Percentiles rank a stretch among this genome's conserved stretches.
These are phyloP conservation scores for Trachemys scripta DNA, from an alignment of 2,113 vertebrate species.

Conservation along the genomic window DNA sequence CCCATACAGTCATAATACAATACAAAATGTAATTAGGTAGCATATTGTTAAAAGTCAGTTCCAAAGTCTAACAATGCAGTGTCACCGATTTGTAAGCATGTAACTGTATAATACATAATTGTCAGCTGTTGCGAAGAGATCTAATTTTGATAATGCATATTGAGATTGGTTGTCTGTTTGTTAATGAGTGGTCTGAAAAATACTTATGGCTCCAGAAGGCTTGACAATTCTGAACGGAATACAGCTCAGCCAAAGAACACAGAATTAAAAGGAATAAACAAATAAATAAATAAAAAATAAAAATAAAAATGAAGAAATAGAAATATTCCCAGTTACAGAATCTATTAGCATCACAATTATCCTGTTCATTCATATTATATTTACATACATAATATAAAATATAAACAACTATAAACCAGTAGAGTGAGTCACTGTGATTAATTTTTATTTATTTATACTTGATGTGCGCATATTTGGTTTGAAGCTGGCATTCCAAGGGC, in stretches of 20 bases:
- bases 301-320: not conserved
- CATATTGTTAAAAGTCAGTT: conserved; percentile 82
- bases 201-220: conserved; percentile 76
- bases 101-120: conserved; percentile 79
- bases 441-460: conserved; percentile 38
- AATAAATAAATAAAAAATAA: not conserved
- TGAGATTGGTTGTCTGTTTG: conserved; percentile 76
- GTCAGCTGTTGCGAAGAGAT: conserved; percentile 82
- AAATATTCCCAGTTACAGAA: conserved; percentile 54
- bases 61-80: conserved; percentile 76
- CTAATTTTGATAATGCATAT: conserved; percentile 83
- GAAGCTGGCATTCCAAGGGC: conserved; percentile 32
- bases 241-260: conserved; percentile 68
- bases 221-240: conserved; percentile 79
- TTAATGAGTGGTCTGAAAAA: conserved; percentile 78
- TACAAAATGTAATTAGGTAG: conserved; percentile 80
- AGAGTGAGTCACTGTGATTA: not conserved
- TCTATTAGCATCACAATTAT: conserved; percentile 31
- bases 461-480: not conserved
- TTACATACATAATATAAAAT: not conserved
- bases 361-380: not conserved
- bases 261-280: conserved; percentile 39
- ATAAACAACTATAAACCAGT: conserved; percentile 16
- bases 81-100: conserved; percentile 74
- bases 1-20: conserved; percentile 66